A percentile compares a stretch with the other conserved stretches of the same genome.
Conservation (phyloP, 2,113 vertebrate species). For the Nothobranchius furzeri region DNA sequence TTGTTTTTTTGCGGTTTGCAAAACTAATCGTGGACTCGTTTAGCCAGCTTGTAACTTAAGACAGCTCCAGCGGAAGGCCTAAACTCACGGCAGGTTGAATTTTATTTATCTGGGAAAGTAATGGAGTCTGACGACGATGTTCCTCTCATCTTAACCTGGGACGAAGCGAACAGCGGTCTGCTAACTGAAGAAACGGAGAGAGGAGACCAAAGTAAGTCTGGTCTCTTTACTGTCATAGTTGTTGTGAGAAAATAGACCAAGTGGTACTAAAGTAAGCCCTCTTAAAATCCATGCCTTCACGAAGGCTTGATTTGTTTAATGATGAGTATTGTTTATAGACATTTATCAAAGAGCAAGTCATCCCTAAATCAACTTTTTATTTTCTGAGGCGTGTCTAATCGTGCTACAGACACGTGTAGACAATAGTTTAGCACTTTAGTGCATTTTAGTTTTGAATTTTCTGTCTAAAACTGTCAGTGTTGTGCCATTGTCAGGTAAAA, state of each 20-base stretch:
- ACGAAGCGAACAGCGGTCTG: slow-evolving; percentile 81
- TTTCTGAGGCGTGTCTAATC: too few species aligned
- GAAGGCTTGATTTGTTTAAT: too few species aligned
- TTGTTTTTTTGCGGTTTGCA: neutral
- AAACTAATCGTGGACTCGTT: neutral
- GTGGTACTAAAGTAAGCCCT: too few species aligned
- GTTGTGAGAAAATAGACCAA: neutral
- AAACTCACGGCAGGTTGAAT: neutral
- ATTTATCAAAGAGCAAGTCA: too few species aligned
- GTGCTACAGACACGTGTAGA: too few species aligned
- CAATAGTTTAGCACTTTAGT: too few species aligned
- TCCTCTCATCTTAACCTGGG: slow-evolving; percentile 92
- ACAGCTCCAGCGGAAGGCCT: neutral
- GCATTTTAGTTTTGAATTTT: too few species aligned
- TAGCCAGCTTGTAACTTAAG: slow-evolving; percentile 1
- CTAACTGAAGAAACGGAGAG: slow-evolving; percentile 74
- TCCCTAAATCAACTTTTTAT: too few species aligned
- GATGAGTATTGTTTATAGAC: too few species aligned
- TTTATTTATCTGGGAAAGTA: slow-evolving; percentile 13
- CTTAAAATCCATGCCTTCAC: too few species aligned
- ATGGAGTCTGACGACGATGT: slow-evolving; percentile 90
- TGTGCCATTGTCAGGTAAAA: too few species aligned
- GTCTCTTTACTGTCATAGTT: neutral
- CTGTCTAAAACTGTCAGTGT: too few species aligned
- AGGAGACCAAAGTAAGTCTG: slow-evolving; percentile 87